Conservation (phyloP, 2,113 vertebrate genomes). For the Rhinolophus sinicus region DNA sequence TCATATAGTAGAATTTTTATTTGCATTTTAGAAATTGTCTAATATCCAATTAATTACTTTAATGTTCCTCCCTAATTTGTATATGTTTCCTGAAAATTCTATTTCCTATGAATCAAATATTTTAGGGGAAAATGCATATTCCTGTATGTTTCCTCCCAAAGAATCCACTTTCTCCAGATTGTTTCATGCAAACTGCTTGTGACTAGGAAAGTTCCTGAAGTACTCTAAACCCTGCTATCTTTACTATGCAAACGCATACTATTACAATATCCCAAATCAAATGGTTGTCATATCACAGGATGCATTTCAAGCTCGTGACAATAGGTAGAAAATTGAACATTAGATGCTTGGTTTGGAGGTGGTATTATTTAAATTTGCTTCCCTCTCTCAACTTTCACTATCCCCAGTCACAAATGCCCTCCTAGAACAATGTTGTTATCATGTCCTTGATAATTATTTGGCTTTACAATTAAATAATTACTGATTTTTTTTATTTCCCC, state of each 20-base stretch:
- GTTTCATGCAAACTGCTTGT: not conserved
- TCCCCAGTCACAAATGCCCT: not conserved
- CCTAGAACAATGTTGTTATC: not conserved
- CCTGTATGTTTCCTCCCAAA: not conserved
- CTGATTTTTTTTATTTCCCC: not conserved
- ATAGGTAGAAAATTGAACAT: not conserved
- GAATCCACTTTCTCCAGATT: not conserved
- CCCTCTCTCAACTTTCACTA: not conserved
- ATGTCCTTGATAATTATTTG: not conserved
- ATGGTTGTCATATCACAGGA: not conserved
- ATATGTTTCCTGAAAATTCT: not conserved
- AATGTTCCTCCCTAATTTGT: not conserved
- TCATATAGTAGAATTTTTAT: not conserved
- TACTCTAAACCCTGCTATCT: not conserved
- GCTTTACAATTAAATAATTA: conserved; percentile 6
- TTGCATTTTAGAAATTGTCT: not conserved
- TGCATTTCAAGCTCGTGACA: not conserved
- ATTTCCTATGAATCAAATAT: not conserved
- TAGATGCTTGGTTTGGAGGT: not conserved
- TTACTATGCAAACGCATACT: not conserved
- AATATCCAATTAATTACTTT: not conserved
- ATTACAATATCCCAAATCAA: not conserved
- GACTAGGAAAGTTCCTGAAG: not conserved
- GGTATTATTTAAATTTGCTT: not conserved
- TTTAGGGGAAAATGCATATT: not conserved